Evolutionary conservation across 2,888 invertebrate species (phyloP).

Genomic region (Tenthredo notha): DNA sequence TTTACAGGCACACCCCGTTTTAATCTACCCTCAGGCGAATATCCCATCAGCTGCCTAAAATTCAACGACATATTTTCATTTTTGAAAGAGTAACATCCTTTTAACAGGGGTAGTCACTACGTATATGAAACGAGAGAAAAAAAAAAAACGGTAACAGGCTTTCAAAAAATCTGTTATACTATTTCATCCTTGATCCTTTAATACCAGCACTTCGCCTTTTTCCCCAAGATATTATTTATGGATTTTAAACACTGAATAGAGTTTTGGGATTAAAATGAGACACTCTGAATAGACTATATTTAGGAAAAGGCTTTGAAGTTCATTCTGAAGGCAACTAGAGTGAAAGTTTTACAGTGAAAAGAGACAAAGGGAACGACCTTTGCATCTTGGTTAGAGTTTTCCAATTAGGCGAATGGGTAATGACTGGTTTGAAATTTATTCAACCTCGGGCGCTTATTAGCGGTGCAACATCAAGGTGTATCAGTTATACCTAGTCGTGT

Average conservation of each 20-base stretch:
- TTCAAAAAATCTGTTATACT: conserved; percentile 8
- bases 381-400: neutral
- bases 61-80: conserved; percentile 12
- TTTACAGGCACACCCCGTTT: neutral
- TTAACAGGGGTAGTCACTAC: neutral
- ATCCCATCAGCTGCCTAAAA: neutral
- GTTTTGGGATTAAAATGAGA: neutral
- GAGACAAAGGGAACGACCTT: conserved; percentile 10
- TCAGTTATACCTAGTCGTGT: neutral
- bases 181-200: conserved; percentile 24
- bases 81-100: neutral
- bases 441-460: neutral
- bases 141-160: neutral
- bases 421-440: neutral
- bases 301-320: conserved; percentile 19
- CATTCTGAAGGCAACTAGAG: neutral
- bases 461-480: neutral
- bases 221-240: neutral
- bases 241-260: conserved; percentile 8
- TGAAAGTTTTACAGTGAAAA: neutral
- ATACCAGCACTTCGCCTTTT: neutral
- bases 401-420: neutral
- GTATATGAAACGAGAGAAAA: neutral
- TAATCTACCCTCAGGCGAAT: neutral
- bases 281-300: neutral